Conservation (phyloP, 2,113 vertebrate genomes). For the Diglossa brunneiventris region DNA sequence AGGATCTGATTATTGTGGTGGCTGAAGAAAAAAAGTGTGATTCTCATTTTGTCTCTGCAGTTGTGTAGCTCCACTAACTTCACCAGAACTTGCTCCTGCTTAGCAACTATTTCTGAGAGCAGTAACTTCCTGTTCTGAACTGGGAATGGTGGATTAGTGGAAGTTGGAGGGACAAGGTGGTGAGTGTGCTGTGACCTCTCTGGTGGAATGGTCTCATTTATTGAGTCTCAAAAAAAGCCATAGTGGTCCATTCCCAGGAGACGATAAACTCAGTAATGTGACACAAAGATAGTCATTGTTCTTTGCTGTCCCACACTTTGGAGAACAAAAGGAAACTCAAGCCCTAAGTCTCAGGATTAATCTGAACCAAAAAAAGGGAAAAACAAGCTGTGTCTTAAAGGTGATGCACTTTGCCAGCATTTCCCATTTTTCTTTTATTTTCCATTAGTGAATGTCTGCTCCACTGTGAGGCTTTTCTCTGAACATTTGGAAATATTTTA, state of each 20-base stretch:
- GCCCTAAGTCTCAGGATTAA: background rate
- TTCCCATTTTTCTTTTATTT: background rate
- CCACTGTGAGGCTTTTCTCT: background rate
- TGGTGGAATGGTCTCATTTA: background rate
- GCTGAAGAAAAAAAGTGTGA: background rate
- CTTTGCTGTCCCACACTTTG: background rate
- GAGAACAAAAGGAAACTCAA: background rate
- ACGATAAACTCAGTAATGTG: background rate
- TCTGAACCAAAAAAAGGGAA: background rate
- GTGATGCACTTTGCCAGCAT: background rate
- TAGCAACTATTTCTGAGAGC: background rate
- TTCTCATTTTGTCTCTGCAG: background rate
- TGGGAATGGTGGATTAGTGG: background rate
- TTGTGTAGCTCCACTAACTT: background rate
- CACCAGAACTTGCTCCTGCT: background rate
- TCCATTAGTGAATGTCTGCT: constrained; percentile 21
- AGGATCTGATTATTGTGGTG: background rate
- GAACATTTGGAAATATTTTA: constrained; percentile 42
- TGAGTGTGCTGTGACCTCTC: background rate
- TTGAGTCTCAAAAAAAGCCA: background rate
- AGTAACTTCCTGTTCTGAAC: background rate
- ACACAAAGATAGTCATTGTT: background rate
- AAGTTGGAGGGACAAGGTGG: background rate
- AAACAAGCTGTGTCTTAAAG: background rate
- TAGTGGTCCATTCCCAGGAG: background rate